These are phyloP conservation scores for Antechinus flavipes DNA, from an alignment of 2,113 vertebrate species.

Conservation along the genomic window DNA sequence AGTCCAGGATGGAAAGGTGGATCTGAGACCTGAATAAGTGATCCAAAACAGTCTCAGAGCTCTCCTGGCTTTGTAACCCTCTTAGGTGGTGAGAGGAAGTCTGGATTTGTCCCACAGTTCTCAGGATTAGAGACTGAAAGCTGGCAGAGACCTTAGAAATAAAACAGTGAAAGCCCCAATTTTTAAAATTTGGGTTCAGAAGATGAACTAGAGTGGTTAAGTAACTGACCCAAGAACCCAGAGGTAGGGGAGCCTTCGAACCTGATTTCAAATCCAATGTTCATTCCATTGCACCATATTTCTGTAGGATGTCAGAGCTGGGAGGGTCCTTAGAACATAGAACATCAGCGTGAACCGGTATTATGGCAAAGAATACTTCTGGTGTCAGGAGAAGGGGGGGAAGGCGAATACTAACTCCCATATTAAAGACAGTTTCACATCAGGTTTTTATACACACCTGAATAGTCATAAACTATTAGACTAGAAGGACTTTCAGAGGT, in stretches of 20 bases:
- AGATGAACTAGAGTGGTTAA: background rate
- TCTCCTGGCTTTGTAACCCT: background rate
- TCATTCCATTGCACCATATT: background rate
- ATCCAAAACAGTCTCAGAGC: background rate
- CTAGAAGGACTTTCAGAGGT: background rate
- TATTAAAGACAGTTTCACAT: background rate
- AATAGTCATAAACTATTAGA: background rate
- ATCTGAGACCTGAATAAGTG: background rate
- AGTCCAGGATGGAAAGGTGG: background rate
- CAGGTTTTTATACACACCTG: background rate
- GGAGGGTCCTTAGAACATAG: background rate
- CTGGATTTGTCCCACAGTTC: background rate
- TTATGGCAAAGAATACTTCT: background rate
- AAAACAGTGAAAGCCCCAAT: background rate
- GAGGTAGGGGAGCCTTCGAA: background rate
- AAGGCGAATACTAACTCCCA: background rate
- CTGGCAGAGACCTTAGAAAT: background rate
- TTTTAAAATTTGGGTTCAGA: background rate
- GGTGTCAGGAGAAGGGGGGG: background rate
- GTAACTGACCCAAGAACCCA: background rate
- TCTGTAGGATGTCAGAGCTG: background rate
- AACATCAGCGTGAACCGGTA: background rate
- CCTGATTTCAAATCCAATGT: background rate
- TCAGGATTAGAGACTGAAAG: background rate
- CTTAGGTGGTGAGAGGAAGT: background rate